Conservation (phyloP, 2,888 invertebrate genomes). For the Erannis defoliaria region DNA sequence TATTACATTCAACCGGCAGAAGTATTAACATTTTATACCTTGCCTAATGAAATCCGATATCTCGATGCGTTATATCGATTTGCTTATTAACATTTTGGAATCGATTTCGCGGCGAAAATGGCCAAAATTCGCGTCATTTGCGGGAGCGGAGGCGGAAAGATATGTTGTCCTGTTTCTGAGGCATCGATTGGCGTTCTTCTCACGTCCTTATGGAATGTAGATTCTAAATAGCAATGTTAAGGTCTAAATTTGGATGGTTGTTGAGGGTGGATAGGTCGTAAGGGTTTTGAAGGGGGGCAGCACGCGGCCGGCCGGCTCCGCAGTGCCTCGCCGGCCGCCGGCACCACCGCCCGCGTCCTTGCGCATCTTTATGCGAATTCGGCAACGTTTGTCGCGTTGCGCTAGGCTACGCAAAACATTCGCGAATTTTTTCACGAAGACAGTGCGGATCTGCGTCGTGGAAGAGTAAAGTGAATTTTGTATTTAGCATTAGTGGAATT, state of each 20-base stretch:
- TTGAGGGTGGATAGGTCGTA: constrained; percentile 69
- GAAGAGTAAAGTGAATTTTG: constrained; percentile 45
- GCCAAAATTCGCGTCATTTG: constrained; percentile 69
- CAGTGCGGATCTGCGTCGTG: constrained; percentile 33
- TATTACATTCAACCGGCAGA: constrained; percentile 54
- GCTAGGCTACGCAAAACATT: constrained; percentile 66
- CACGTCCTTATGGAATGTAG: constrained; percentile 42
- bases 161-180: constrained; percentile 82
- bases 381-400: constrained; percentile 72
- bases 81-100: constrained; percentile 69
- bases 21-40: constrained; percentile 57
- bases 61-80: constrained; percentile 54
- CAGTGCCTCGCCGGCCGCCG: constrained; percentile 82
- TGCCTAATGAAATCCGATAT: constrained; percentile 67
- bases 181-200: constrained; percentile 79
- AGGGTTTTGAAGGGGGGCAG: constrained; percentile 56
- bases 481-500: constrained; percentile 42
- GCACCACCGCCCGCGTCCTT: constrained; percentile 65
- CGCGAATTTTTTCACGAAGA: constrained; percentile 59
- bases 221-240: constrained; percentile 53
- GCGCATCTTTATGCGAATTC: constrained; percentile 54
- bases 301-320: constrained; percentile 79
- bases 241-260: constrained; percentile 48
- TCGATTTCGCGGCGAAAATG: constrained; percentile 62
- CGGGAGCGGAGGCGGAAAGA: constrained; percentile 80